phyloP scores from a whole-genome alignment of 2,888 invertebrate species.

The Eristalinus aeneus region DNA sequence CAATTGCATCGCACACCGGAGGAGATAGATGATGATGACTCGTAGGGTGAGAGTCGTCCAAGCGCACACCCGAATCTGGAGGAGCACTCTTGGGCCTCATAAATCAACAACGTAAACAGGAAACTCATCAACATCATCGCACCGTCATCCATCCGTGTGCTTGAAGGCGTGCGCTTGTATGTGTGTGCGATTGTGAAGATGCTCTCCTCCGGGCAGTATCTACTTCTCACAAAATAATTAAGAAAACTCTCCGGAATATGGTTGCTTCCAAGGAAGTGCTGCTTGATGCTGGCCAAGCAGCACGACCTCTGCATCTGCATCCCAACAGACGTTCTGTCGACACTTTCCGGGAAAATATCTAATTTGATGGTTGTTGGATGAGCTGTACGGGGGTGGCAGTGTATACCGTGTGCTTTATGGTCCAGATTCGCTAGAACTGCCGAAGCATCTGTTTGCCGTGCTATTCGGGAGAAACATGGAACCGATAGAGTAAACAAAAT shows the following conservation, averaged over 20 bases:
- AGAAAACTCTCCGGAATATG: neutral
- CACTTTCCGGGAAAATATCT: constrained; percentile 67
- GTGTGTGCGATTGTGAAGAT: neutral
- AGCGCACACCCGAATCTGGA: constrained; percentile 55
- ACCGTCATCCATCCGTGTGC: constrained; percentile 44
- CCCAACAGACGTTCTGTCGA: constrained; percentile 67
- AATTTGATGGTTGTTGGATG: constrained; percentile 50
- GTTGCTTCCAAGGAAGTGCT: neutral
- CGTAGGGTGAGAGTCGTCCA: constrained; percentile 35
- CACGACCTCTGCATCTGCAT: constrained; percentile 24
- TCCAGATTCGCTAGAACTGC: constrained; percentile 60
- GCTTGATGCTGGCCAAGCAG: neutral
- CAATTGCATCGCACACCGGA: constrained; percentile 58
- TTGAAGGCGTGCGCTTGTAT: neutral
- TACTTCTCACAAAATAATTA: neutral
- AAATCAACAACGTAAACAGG: constrained; percentile 60
- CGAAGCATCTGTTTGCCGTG: constrained; percentile 48
- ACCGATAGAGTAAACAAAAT: constrained; percentile 57
- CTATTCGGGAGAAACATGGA: constrained; percentile 53
- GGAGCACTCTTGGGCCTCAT: constrained; percentile 59
- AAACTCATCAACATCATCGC: constrained; percentile 61
- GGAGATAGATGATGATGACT: constrained; percentile 38
- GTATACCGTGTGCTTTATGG: constrained; percentile 54
- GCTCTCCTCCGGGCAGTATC: neutral
- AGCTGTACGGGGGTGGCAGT: neutral